A percentile compares a stretch with the other conserved stretches of the same genome.
Evolutionary conservation across 2,888 invertebrate genomes (phyloP).

Genomic region (Parasteatoda lunata): DNA sequence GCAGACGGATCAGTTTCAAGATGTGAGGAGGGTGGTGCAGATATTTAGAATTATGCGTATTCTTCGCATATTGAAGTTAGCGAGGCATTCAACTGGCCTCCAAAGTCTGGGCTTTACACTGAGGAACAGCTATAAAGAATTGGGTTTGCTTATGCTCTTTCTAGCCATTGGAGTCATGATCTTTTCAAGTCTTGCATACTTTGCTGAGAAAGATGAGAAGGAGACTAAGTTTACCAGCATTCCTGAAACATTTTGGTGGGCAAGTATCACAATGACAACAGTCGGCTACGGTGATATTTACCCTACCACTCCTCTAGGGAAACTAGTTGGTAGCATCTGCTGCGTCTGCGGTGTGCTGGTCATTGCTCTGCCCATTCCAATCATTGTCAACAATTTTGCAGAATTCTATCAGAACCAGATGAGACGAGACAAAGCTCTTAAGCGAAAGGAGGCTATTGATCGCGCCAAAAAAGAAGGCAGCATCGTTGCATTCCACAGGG

Average conservation of each 20-base stretch:
- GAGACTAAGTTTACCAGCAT: slow-evolving; percentile 98
- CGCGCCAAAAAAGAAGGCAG: slow-evolving; percentile 97
- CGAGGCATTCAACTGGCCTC: slow-evolving; percentile 97
- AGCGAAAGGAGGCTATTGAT: slow-evolving; percentile 96
- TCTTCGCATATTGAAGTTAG: slow-evolving; percentile 94
- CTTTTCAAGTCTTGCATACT: slow-evolving; percentile 98
- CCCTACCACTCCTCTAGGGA: slow-evolving; percentile 98
- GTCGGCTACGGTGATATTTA: slow-evolving; percentile 98
- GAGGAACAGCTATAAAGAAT: slow-evolving; percentile 98
- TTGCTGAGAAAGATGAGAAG: slow-evolving; percentile 98
- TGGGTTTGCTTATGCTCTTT: slow-evolving; percentile 98
- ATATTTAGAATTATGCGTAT: slow-evolving; percentile 99
- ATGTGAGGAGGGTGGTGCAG: slow-evolving; percentile 97
- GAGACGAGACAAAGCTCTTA: slow-evolving; percentile 98
- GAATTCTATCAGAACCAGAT: slow-evolving; percentile 99
- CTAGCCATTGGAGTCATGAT: slow-evolving; percentile 99
- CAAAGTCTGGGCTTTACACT: slow-evolving; percentile 98
- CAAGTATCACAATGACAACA: slow-evolving; percentile 99
- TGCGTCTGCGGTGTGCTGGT: slow-evolving; percentile 99
- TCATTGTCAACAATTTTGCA: slow-evolving; percentile 99
- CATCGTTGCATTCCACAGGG: slow-evolving; percentile 98
- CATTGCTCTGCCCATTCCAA: slow-evolving; percentile 99
- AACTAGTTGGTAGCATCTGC: slow-evolving; percentile 99
- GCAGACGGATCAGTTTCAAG: slow-evolving; percentile 79
- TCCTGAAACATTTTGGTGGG: slow-evolving; percentile 99